Evolutionary conservation across 2,888 invertebrate genomes (phyloP), one percentile per base, ranked within the genome.

Genomic region (Himalopsyche anomala): DNA sequence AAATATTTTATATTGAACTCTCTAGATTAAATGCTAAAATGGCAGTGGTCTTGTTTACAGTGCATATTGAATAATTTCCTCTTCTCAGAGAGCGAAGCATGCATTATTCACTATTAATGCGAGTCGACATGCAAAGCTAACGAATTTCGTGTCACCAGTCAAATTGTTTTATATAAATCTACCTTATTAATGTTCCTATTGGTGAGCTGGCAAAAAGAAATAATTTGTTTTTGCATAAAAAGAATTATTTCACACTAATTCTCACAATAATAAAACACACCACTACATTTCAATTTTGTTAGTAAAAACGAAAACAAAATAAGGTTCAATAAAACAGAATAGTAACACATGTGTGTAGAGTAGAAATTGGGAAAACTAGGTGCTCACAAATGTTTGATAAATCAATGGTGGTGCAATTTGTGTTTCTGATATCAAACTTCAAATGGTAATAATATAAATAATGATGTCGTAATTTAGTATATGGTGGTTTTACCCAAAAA

Each of bases 111-210:
- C 51, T 51, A 74, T 74, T 38, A 36, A 74, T 36, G 74, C 12
- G 74, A 74, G 36, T 15, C 15, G 74, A 74, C 74, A 74, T 74
- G 74, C 74, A 15, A 74, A 74, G 69, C 69, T 69, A 69, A 69
- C 69, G 15, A 74, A 36, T 38, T 5, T 74, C 74, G 74, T 74
- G 74, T 74, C 74, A 36, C 74, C 74, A 74, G 74, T 74, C 74
- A 74, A 74, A 74, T 80, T 80, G 45, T 74, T 74, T 74, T 36
- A 74, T 74, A 51, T 51, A 36, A 17, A 55, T 90, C 93, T 93
- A 93, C 93, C 93, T 93, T 93, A 89, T 93, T 93, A 92, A 93
- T 92, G 91, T 93, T 93, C 94, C 92, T 93, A 93, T 93, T 93
- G 92, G 93, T 94, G 93, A 94, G 94, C 94, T 94, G 90, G 93